phyloP scores from a whole-genome alignment of 2,113 vertebrate species.

The Catagonus wagneri region DNA sequence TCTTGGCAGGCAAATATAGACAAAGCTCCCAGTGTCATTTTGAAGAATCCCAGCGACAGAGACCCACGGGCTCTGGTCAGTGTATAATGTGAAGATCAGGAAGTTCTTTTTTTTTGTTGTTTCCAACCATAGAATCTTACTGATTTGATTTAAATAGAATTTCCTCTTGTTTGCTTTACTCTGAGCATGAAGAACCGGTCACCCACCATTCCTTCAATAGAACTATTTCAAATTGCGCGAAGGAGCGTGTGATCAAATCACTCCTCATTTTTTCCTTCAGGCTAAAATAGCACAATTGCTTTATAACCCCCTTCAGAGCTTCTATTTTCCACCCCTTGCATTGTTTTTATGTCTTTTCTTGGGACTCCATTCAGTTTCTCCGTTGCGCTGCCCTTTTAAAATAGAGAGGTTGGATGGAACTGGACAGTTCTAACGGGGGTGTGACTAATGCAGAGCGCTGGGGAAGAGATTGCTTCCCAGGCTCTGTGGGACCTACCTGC shows the following conservation, averaged over 20 bases:
- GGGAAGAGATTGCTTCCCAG: neutral
- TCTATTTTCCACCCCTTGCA: constrained; percentile 56
- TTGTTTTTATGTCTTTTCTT: constrained; percentile 61
- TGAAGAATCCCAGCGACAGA: constrained; percentile 42
- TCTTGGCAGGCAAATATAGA: constrained; percentile 5
- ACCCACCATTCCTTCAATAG: constrained; percentile 38
- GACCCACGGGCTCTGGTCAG: neutral
- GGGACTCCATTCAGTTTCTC: neutral
- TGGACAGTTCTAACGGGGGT: neutral
- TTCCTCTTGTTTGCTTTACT: constrained; percentile 63
- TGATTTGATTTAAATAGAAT: constrained; percentile 68
- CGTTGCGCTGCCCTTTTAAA: constrained; percentile 13
- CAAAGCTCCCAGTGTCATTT: neutral
- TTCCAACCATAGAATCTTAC: constrained; percentile 14
- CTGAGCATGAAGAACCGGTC: constrained; percentile 52
- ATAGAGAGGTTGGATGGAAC: constrained; percentile 41
- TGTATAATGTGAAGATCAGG: constrained; percentile 17
- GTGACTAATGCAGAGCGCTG: neutral
- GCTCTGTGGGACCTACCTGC: neutral
- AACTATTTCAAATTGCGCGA: neutral
- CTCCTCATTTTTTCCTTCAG: constrained; percentile 23
- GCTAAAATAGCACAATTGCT: constrained; percentile 15
- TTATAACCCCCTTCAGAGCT: constrained; percentile 48
- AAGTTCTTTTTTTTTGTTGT: constrained; percentile 53
- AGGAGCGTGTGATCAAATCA: neutral